Evolutionary conservation across 2,888 invertebrate species (phyloP), one percentile per base, ranked within the genome.

Genomic region (Yponomeuta sedellus): DNA sequence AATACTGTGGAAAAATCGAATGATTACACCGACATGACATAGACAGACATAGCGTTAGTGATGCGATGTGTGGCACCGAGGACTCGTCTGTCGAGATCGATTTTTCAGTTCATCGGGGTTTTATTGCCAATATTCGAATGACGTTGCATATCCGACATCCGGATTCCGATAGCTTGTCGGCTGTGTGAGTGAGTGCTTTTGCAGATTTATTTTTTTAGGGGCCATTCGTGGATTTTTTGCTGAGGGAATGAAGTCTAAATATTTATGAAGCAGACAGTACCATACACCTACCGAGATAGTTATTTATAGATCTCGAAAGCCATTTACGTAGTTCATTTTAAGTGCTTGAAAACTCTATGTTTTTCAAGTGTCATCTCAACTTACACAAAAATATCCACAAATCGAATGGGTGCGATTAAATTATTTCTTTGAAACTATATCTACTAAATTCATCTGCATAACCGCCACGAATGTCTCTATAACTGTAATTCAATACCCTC

Each of bases 81-180:
- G 74, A 72, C 79, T 82, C 82, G 88, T 88, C 90, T 90, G 90
- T 86, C 88, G 83, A 84, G 86, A 90, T 91, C 88, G 90, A 91
- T 91, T 91, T 91, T 90, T 89, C 89, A 86, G 85, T 82, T 88
- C 90, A 89, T 73, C 85, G 89, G 81, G 76, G 89, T 90, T 90
- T 90, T 90, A 90, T 90, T 90, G 88, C 73, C 86, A 86, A 88
- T 89, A 86, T 88, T 85, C 81, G 83, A 82, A 82, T 86, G 85
- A 82, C 79, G 77, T 70, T 69, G 75, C 77, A 76, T 75, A 78
- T 77, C 75, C 80, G 77, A 76, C 75, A 78, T 77, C 75, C 80
- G 77, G 71, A 74, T 77, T 77, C 73, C 73, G 74, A 73, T 74
- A 72, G 72, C 75, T 64, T 64, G 52, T 44, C 63, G 63, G 22